Percentiles rank a stretch among this genome's conserved stretches.
phyloP scores from a whole-genome alignment of 2,113 vertebrate species.

The Sciurus niger region DNA sequence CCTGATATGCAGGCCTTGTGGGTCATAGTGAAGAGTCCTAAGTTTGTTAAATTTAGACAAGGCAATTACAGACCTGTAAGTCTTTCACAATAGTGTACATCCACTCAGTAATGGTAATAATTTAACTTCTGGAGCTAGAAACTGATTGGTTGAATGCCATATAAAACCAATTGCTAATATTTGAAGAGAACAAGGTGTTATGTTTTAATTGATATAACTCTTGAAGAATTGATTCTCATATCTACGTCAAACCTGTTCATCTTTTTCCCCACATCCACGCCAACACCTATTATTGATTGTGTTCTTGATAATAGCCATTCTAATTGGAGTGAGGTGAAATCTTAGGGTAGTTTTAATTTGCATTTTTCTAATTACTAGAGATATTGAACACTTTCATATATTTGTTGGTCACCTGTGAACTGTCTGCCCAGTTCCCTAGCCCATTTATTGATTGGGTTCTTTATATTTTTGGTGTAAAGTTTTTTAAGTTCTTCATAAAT shows the following conservation, averaged over 20 bases:
- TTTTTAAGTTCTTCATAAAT: too few relatives aligned
- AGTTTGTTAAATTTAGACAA: not conserved
- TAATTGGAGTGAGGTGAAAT: too few relatives aligned
- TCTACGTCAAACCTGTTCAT: not conserved
- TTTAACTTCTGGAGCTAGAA: not conserved
- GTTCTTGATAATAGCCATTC: too few relatives aligned
- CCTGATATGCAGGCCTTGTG: not conserved
- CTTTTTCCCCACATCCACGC: not conserved
- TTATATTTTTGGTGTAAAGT: too few relatives aligned
- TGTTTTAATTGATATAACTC: not conserved
- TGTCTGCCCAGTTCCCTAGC: too few relatives aligned
- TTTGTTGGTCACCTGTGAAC: too few relatives aligned
- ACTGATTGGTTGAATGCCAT: not conserved
- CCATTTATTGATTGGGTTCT: too few relatives aligned
- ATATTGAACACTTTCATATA: too few relatives aligned
- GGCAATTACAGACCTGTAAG: not conserved
- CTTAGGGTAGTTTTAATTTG: too few relatives aligned
- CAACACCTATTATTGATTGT: too few relatives aligned
- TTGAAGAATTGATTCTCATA: constrained; percentile 55
- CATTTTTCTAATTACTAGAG: too few relatives aligned
- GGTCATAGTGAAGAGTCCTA: not conserved
- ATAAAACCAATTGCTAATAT: not conserved
- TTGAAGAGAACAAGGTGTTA: not conserved
- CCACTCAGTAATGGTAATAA: not conserved
- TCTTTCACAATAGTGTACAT: not conserved